phyloP scores from a whole-genome alignment of 1,140 invertebrate species.

The Drosophila sp. region DNA sequence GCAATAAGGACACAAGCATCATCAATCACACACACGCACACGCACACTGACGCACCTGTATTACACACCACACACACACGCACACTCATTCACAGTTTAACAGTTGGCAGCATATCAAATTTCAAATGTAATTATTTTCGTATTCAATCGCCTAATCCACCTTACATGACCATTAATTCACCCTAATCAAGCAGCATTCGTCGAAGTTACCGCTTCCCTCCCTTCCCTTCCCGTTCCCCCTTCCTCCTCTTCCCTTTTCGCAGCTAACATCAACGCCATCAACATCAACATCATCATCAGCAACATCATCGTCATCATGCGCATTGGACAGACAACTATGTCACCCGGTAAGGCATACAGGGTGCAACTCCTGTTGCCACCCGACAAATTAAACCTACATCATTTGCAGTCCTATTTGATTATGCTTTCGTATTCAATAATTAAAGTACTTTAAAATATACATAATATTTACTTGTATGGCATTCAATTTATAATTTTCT shows the following conservation, averaged over 20 bases:
- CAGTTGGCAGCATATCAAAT: slow-evolving; percentile 82
- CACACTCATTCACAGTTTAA: slow-evolving; percentile 8
- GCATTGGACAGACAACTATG: slow-evolving; percentile 46
- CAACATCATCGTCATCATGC: slow-evolving; percentile 49
- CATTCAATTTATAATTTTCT: too few species aligned
- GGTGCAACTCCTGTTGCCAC: slow-evolving; percentile 22
- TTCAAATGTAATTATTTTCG: slow-evolving; percentile 85
- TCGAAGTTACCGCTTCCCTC: slow-evolving; percentile 15
- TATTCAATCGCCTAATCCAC: slow-evolving; percentile 84
- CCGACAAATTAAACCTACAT: slow-evolving; percentile 36
- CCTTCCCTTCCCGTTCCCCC: slow-evolving; percentile 13
- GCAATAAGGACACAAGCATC: slow-evolving; percentile 27
- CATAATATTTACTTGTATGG: too few species aligned
- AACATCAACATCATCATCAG: slow-evolving; percentile 47
- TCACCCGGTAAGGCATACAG: slow-evolving; percentile 40
- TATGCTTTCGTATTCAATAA: too few species aligned
- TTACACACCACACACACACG: slow-evolving; percentile 16
- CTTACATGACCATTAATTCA: slow-evolving; percentile 85
- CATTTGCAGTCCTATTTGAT: neutral
- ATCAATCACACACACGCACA: slow-evolving; percentile 61
- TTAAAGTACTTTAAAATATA: too few species aligned
- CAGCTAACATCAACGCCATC: slow-evolving; percentile 67
- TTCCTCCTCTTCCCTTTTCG: slow-evolving; percentile 36
- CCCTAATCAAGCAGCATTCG: slow-evolving; percentile 79
- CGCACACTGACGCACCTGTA: slow-evolving; percentile 48